Evolutionary conservation across 2,888 invertebrate genomes (phyloP).

Genomic region (Chrysolina americana): DNA sequence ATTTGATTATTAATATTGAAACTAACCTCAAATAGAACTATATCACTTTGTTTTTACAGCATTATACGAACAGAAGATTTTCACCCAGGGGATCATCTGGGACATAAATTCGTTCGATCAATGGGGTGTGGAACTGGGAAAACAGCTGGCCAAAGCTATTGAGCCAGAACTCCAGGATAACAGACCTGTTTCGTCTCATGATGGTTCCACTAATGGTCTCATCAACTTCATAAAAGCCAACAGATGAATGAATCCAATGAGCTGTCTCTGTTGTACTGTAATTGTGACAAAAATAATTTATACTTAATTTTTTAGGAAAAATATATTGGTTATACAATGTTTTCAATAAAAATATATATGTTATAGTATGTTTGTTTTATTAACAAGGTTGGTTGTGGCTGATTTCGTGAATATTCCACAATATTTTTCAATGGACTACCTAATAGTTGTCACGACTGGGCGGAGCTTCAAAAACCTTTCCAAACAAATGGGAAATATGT

Average conservation of each 20-base stretch:
- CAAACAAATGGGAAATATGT: too few species aligned
- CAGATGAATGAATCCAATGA: conserved; percentile 40
- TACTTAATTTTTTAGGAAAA: neutral
- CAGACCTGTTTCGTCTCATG: conserved; percentile 83
- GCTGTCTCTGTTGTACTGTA: neutral
- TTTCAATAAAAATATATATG: conserved; percentile 16
- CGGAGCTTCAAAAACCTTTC: too few species aligned
- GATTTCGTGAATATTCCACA: too few species aligned
- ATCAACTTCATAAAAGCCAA: conserved; percentile 90
- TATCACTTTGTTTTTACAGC: conserved; percentile 73
- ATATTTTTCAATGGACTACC: too few species aligned
- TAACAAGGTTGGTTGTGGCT: neutral
- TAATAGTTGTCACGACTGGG: too few species aligned
- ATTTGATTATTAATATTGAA: neutral
- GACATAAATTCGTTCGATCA: conserved; percentile 99
- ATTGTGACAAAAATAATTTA: conserved; percentile 16
- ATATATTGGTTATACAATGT: conserved; percentile 12
- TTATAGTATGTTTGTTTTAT: neutral
- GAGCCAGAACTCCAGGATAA: conserved; percentile 89
- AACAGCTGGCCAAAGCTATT: conserved; percentile 98
- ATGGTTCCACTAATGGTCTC: conserved; percentile 96
- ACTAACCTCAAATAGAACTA: too few species aligned
- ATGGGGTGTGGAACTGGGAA: conserved; percentile 99
- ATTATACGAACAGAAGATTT: conserved; percentile 99
- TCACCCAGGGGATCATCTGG: conserved; percentile 98